Conservation (phyloP, 2,113 vertebrate genomes). For the Ptilorrhoa leucosticta region DNA sequence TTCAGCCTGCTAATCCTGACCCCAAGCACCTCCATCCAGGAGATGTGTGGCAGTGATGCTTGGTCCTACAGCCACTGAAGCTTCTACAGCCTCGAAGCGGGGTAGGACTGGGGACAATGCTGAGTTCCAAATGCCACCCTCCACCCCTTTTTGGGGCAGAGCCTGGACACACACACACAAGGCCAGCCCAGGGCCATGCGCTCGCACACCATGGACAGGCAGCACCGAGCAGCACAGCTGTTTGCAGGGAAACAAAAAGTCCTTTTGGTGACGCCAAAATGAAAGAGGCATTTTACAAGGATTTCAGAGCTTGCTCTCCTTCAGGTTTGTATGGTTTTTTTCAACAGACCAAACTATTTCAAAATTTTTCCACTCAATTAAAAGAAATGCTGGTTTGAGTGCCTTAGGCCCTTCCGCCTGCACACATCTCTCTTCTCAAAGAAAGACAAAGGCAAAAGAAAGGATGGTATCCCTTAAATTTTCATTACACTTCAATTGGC, state of each 20-base stretch:
- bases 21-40: neutral
- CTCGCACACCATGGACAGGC: neutral
- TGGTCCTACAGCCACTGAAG: neutral
- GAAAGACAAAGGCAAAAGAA: neutral
- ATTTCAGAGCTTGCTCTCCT: neutral
- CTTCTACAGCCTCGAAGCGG: accelerated
- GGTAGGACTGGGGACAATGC: neutral
- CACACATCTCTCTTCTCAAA: neutral
- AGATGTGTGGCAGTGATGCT: accelerated
- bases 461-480: neutral
- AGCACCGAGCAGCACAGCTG: neutral
- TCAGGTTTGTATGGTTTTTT: neutral
- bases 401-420: neutral
- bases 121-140: neutral
- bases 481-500: neutral
- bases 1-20: neutral
- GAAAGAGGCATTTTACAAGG: conserved; percentile 34
- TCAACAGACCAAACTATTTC: neutral
- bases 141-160: neutral
- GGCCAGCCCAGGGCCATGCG: accelerated
- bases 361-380: conserved; percentile 12
- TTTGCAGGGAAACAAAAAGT: neutral
- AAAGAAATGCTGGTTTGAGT: neutral
- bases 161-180: neutral
- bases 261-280: conserved; percentile 19